Base-by-base conservation (phyloP, 2,888 invertebrate genomes). In the Phrixothrix hirtus region DNA sequence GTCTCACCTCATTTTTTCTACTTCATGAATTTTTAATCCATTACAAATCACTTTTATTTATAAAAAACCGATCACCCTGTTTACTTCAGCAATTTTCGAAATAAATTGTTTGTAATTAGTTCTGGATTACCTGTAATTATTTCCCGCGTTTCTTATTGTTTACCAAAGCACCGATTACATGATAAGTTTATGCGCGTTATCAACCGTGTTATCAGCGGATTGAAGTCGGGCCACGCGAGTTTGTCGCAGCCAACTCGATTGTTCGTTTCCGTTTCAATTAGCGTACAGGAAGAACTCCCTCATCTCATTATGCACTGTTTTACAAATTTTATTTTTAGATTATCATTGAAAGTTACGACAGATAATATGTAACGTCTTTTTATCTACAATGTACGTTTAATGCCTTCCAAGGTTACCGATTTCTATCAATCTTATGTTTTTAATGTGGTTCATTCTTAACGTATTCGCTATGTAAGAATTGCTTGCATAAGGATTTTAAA, bases 201-300 rank as follows among this genome's bases (percentile, higher is more conserved):
- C 59, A 57, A 49, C 57, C 58, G 57, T 63, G 66, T 64, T 65
- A 68, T 68, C 68, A 65, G 60, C 51, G 63, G 59, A 64, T 68
- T 70, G 42, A 52, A 56, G 56, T 56, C 56, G 52, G 63, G 66
- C 71, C 71, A 70, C 70, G 71, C 70, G 70, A 71, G 70, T 69
- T 69, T 68, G 71, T 69, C 72, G 69, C 70, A 67, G 67, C 68
- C 70, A 65, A 65, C 70, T 69, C 75, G 73, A 76, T 76, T 76
- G 75, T 71, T 70, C 71, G 74, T 71, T 75, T 76, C 76, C 76
- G 75, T 74, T 75, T 75, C 75, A 75, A 75, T 75, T 75, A 74
- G 69, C 65, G 67, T 66, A 73, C 74, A 75, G 75, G 75, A 75
- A 75, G 74, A 74, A 73, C 73, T 74, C 75, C 75, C 74, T 75